Percentiles rank a stretch among this genome's conserved stretches.
These are phyloP conservation scores for Melopsittacus undulatus DNA, from an alignment of 2,797 vertebrate species.

Conservation along the genomic window DNA sequence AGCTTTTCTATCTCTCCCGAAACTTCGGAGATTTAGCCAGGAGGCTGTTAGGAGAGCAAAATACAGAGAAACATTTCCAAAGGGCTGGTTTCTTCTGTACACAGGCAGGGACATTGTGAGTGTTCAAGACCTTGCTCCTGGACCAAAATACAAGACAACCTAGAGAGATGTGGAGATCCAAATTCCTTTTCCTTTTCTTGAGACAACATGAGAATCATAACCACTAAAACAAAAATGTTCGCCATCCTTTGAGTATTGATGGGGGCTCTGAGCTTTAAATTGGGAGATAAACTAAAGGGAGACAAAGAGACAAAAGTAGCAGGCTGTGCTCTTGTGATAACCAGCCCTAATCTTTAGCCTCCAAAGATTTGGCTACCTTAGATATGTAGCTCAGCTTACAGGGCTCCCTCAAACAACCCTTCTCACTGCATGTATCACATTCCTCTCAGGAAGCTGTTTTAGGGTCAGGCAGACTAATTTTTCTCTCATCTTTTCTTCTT, in stretches of 20 bases:
- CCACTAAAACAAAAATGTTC: neutral
- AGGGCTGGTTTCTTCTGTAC: neutral
- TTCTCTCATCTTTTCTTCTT: slow-evolving; percentile 1
- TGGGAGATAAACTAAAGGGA: neutral
- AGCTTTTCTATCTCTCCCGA: neutral
- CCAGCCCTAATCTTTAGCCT: neutral
- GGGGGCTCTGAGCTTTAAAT: neutral
- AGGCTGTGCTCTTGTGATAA: neutral
- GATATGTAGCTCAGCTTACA: neutral
- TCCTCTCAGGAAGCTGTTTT: neutral
- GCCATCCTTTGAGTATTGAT: neutral
- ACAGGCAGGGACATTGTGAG: neutral
- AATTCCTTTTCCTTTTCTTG: neutral
- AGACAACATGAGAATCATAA: neutral
- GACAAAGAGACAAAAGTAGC: neutral
- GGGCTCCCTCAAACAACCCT: neutral
- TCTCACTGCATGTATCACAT: neutral
- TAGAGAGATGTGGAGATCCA: neutral
- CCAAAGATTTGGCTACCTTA: neutral
- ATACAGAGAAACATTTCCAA: neutral
- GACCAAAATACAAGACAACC: neutral
- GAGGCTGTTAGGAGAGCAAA: neutral
- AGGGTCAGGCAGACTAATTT: neutral
- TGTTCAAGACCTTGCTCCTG: neutral
- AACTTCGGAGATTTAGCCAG: neutral